Evolutionary conservation across 2,888 invertebrate genomes (phyloP).

Genomic region (Chelonus formosanus): DNA sequence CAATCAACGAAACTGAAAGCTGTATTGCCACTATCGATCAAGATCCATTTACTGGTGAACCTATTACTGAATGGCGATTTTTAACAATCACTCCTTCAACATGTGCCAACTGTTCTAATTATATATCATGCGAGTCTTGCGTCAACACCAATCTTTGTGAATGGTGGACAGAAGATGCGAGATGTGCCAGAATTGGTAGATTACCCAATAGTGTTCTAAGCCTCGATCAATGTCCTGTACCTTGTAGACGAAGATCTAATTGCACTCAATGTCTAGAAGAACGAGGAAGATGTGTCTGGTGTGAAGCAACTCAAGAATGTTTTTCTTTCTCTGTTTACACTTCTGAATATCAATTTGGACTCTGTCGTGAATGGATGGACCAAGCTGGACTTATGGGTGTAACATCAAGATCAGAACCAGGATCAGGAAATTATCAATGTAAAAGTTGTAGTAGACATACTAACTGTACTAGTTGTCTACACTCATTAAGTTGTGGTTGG

Average conservation of each 20-base stretch:
- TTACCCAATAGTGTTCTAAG: slow-evolving; percentile 74
- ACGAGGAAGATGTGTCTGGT: slow-evolving; percentile 93
- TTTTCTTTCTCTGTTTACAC: slow-evolving; percentile 96
- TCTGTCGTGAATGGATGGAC: slow-evolving; percentile 93
- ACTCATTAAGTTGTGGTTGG: slow-evolving; percentile 92
- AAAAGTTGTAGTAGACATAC: slow-evolving; percentile 80
- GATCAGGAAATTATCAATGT: slow-evolving; percentile 72
- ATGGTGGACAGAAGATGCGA: slow-evolving; percentile 91
- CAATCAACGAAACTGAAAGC: slow-evolving; percentile 73
- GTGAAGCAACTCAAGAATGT: slow-evolving; percentile 90
- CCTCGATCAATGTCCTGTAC: slow-evolving; percentile 77
- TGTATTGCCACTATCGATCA: slow-evolving; percentile 69
- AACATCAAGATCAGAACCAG: slow-evolving; percentile 53
- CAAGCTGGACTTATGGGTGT: slow-evolving; percentile 70
- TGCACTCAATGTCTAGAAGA: slow-evolving; percentile 87
- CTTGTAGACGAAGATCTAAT: slow-evolving; percentile 80
- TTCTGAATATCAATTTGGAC: slow-evolving; percentile 91
- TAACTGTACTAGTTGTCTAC: slow-evolving; percentile 82
- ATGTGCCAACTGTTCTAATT: slow-evolving; percentile 89
- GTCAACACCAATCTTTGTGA: slow-evolving; percentile 80
- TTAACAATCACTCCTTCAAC: slow-evolving; percentile 82
- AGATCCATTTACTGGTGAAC: slow-evolving; percentile 66
- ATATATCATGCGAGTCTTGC: slow-evolving; percentile 88
- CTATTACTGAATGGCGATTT: slow-evolving; percentile 77
- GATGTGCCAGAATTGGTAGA: slow-evolving; percentile 83